Percentiles rank a stretch among this genome's conserved stretches.
phyloP scores from a whole-genome alignment of 2,113 vertebrate genomes.

The Hiodon alosoides region DNA sequence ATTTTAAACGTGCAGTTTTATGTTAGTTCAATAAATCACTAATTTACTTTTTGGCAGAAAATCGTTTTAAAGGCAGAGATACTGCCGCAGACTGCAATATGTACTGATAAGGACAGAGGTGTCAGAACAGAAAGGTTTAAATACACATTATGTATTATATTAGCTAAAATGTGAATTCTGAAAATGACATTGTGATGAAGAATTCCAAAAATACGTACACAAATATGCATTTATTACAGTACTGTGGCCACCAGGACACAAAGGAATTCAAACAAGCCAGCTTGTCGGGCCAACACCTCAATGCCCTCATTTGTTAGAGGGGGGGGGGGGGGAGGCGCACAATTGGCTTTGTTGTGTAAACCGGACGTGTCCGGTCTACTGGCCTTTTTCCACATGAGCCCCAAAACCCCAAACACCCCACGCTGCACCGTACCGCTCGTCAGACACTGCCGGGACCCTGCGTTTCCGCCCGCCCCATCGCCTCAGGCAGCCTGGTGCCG shows the following conservation, averaged over 20 bases:
- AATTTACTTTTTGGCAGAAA: too few relatives aligned
- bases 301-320: constrained; percentile 14
- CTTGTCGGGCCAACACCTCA: constrained; percentile 44
- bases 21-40: too few relatives aligned
- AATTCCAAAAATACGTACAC: constrained; percentile 7
- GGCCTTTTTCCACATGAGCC: not conserved
- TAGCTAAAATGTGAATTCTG: too few relatives aligned
- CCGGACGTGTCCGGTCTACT: too few relatives aligned
- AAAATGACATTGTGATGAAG: constrained; percentile 15
- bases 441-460: not conserved
- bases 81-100: too few relatives aligned
- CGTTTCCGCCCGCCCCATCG: not conserved
- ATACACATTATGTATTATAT: too few relatives aligned
- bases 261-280: constrained; percentile 47
- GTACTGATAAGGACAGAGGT: too few relatives aligned
- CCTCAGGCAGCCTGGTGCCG: not conserved
- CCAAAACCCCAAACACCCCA: not conserved
- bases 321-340: not conserved
- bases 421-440: not conserved
- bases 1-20: too few relatives aligned
- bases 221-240: constrained; percentile 33
- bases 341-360: not conserved
- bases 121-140: too few relatives aligned
- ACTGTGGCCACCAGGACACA: constrained; percentile 35
- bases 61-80: too few relatives aligned